Evolutionary conservation across 1,140 invertebrate genomes (phyloP).

Genomic region (Metaphire vulgaris): DNA sequence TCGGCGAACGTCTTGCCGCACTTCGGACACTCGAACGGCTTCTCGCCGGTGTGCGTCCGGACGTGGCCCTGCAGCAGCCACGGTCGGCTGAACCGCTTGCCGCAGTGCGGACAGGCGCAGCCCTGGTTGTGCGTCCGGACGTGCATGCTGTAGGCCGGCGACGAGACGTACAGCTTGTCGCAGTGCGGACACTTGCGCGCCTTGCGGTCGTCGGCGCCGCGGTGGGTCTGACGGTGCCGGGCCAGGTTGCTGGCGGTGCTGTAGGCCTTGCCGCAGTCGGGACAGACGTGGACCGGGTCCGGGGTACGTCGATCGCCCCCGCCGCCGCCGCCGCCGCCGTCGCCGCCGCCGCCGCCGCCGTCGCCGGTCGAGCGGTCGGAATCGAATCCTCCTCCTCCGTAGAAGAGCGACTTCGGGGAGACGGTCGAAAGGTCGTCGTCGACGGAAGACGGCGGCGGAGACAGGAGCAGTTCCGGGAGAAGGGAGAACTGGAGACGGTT

Average conservation of each 20-base stretch:
- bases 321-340: no score
- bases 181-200: slow-evolving; percentile 80
- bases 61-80: slow-evolving; percentile 92
- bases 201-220: no score
- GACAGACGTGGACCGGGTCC: slow-evolving; percentile 42
- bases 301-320: no score
- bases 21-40: slow-evolving; percentile 94
- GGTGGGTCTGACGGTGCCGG: slow-evolving; percentile 49
- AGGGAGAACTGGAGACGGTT: no score
- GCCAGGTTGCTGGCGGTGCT: slow-evolving; percentile 52
- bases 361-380: no score
- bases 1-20: slow-evolving; percentile 98
- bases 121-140: slow-evolving; percentile 80
- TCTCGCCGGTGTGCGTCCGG: slow-evolving; percentile 94
- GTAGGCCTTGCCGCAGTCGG: slow-evolving; percentile 50
- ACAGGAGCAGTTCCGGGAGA: background rate
- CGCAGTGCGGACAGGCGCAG: slow-evolving; percentile 83
- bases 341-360: no score
- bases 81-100: slow-evolving; percentile 90
- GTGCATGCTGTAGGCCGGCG: slow-evolving; percentile 94
- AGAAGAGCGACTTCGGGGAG: background rate
- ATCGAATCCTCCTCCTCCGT: background rate
- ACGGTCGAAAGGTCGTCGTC: background rate
- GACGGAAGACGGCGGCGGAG: background rate
- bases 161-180: slow-evolving; percentile 87